These are phyloP conservation scores for Cebidichthys violaceus DNA, from an alignment of 2,113 vertebrate species.

Conservation along the genomic window DNA sequence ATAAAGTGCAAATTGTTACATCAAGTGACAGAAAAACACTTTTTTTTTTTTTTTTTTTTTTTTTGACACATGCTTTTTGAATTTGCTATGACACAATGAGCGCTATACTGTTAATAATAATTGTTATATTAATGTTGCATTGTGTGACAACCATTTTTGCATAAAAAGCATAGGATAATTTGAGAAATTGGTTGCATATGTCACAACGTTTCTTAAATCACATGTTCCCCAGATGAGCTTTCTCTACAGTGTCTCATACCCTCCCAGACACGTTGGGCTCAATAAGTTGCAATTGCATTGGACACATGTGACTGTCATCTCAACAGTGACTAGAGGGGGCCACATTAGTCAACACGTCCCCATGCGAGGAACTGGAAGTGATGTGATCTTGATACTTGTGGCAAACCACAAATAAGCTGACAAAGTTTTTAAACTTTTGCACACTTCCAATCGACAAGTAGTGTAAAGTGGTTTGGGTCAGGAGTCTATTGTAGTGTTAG, in stretches of 20 bases:
- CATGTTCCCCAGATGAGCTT: slow-evolving; percentile 32
- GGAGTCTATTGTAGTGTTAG: slow-evolving; percentile 69
- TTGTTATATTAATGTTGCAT: background rate
- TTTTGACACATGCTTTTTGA: background rate
- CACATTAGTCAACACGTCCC: slow-evolving; percentile 62
- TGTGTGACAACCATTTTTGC: background rate
- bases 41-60: background rate
- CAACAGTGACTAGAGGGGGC: slow-evolving; percentile 35
- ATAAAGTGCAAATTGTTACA: slow-evolving; percentile 13
- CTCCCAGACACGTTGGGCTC: slow-evolving; percentile 12
- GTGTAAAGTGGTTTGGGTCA: slow-evolving; percentile 66
- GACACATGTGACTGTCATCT: slow-evolving; percentile 68
- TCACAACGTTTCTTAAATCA: slow-evolving; percentile 8
- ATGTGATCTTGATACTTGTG: slow-evolving; percentile 73
- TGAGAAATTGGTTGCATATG: background rate
- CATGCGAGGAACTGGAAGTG: slow-evolving; percentile 64
- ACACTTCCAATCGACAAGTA: slow-evolving; percentile 66
- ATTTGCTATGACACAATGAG: background rate
- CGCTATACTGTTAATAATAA: background rate
- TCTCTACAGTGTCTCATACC: background rate
- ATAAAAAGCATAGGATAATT: background rate
- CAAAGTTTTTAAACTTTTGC: slow-evolving; percentile 73
- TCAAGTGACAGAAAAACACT: slow-evolving; percentile 14
- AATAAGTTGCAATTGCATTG: slow-evolving; percentile 36
- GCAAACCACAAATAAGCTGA: slow-evolving; percentile 80